A percentile compares a stretch with the other conserved stretches of the same genome.
These are phyloP conservation scores for Gymnogyps californianus DNA, from an alignment of 2,113 vertebrate species.

Conservation along the genomic window DNA sequence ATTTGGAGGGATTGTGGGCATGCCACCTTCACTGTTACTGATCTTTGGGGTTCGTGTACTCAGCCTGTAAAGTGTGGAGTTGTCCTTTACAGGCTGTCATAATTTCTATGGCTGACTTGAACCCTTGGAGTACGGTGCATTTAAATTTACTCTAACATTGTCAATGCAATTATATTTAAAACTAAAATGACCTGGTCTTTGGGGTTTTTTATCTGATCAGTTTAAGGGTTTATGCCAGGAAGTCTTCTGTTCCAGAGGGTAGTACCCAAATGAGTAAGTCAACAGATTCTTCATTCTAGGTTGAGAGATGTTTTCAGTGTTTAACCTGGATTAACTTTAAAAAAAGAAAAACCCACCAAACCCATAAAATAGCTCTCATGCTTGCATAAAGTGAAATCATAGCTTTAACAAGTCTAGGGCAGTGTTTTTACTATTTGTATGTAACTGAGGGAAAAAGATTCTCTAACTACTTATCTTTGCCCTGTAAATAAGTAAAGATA, in stretches of 20 bases:
- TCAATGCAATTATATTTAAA: background rate
- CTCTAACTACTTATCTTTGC: background rate
- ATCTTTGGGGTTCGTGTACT: background rate
- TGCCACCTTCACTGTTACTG: too few relatives aligned
- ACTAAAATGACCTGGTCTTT: background rate
- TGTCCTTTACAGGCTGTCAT: background rate
- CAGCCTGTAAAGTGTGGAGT: background rate
- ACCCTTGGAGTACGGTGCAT: background rate
- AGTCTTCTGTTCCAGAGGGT: background rate
- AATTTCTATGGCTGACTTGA: background rate
- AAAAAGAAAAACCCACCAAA: background rate
- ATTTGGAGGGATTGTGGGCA: background rate
- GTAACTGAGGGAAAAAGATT: background rate
- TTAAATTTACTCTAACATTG: background rate
- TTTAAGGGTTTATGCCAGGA: background rate
- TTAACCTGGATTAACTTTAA: background rate
- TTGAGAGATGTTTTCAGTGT: background rate
- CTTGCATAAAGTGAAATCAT: background rate
- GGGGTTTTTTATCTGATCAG: background rate
- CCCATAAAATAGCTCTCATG: background rate
- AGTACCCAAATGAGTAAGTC: background rate
- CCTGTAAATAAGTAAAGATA: background rate
- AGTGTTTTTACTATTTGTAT: background rate
- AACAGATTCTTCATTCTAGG: background rate
- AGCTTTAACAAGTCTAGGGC: background rate